Evolutionary conservation across 2,888 invertebrate species (phyloP).

Genomic region (Melinaea menophilus): DNA sequence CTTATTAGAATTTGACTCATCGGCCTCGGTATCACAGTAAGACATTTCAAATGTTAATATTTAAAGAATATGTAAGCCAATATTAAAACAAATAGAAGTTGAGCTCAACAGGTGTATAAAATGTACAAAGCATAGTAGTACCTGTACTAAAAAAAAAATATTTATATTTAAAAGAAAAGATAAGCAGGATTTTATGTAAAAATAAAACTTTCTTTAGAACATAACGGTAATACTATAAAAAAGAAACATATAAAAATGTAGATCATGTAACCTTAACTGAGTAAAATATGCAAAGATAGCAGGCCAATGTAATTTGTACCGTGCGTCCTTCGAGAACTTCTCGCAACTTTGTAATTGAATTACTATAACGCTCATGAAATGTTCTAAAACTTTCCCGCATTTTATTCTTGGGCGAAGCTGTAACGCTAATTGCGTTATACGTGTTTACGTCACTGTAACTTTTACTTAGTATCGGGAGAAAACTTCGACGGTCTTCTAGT

Average conservation of each 20-base stretch:
- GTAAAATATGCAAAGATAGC: conserved; percentile 23
- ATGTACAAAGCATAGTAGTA: no score
- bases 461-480: neutral
- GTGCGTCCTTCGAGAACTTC: conserved; percentile 20
- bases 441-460: neutral
- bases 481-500: neutral
- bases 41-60: no score
- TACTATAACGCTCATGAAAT: conserved; percentile 26
- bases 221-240: no score
- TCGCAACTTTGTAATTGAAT: conserved; percentile 28
- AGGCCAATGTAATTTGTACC: conserved; percentile 26
- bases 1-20: no score
- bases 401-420: conserved; percentile 18
- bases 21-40: no score
- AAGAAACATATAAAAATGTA: neutral
- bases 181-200: no score
- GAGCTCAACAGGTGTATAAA: no score
- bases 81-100: no score
- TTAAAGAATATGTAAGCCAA: no score
- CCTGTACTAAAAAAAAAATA: no score
- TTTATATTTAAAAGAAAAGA: no score
- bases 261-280: conserved; percentile 9
- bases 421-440: conserved; percentile 17
- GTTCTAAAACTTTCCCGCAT: conserved; percentile 20
- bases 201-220: no score